Evolutionary conservation across 1,140 invertebrate genomes (phyloP).

Genomic region (Cecropterus lyciades): DNA sequence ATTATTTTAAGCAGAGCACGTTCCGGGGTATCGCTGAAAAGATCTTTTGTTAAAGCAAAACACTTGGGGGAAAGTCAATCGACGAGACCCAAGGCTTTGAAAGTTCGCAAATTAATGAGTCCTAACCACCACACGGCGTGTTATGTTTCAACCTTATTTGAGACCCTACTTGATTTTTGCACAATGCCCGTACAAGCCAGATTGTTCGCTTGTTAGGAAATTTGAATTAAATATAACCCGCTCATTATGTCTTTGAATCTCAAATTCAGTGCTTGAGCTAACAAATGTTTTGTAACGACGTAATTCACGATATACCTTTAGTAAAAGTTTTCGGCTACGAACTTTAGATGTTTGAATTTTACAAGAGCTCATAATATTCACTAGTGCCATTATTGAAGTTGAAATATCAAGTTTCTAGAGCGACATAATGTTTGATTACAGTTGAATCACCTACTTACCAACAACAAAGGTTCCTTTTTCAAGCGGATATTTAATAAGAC

Average conservation of each 20-base stretch:
- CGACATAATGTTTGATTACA: background rate
- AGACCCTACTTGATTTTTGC: conserved; percentile 37
- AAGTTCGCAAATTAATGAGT: conserved; percentile 77
- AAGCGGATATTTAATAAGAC: too few relatives aligned
- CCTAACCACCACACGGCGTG: conserved; percentile 49
- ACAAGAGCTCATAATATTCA: background rate
- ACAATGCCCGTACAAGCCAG: conserved; percentile 8
- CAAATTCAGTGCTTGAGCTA: conserved; percentile 16
- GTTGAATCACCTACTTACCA: background rate
- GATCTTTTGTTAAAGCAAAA: conserved; percentile 74
- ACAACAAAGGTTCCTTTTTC: too few relatives aligned
- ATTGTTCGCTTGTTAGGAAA: conserved; percentile 3
- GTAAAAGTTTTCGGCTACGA: background rate
- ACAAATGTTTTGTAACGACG: background rate
- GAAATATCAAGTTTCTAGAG: background rate
- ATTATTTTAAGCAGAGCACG: conserved; percentile 75
- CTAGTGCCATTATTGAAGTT: background rate
- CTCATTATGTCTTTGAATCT: conserved; percentile 11
- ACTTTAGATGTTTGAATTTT: background rate
- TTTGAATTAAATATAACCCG: conserved; percentile 4
- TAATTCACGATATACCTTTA: background rate
- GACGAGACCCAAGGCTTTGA: conserved; percentile 60
- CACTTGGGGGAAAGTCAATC: conserved; percentile 76
- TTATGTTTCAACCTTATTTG: conserved; percentile 57
- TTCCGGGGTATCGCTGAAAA: conserved; percentile 64